Evolutionary conservation across 1,140 invertebrate species (phyloP).

Genomic region (Hypsibius dujardini): DNA sequence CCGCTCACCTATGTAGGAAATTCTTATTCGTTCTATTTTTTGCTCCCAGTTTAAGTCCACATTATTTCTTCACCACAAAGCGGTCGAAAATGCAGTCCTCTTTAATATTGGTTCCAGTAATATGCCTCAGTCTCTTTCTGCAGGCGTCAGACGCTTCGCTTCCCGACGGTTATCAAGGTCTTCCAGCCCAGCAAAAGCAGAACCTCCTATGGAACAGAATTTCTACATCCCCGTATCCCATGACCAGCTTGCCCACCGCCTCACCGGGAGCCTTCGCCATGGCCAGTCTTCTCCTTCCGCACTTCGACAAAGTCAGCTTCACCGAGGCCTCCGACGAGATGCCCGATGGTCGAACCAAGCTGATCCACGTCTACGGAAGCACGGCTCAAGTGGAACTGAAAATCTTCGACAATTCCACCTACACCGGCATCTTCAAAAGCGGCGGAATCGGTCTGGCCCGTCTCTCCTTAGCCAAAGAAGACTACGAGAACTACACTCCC

Average conservation of each 20-base stretch:
- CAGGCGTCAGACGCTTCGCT: not conserved
- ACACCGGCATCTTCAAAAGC: not conserved
- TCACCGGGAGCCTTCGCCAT: not conserved
- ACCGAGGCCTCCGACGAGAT: not conserved
- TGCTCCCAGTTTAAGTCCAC: too few relatives aligned
- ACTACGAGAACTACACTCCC: not conserved
- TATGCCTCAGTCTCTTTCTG: too few relatives aligned
- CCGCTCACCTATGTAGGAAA: too few relatives aligned
- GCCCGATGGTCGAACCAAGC: not conserved
- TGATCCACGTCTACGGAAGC: not conserved
- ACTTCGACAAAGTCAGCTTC: not conserved
- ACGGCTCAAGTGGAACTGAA: not conserved
- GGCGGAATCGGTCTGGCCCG: not conserved
- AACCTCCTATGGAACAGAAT: not conserved
- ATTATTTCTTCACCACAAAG: too few relatives aligned
- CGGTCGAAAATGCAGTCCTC: too few relatives aligned
- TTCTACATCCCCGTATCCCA: not conserved
- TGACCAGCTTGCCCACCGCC: not conserved
- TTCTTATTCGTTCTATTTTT: too few relatives aligned
- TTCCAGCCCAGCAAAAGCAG: not conserved
- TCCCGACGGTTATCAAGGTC: not conserved
- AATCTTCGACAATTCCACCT: slow-evolving; percentile 7
- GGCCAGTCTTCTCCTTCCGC: not conserved
- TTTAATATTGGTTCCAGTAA: too few relatives aligned
- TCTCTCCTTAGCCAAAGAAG: not conserved